Base-by-base conservation (phyloP, 2,797 vertebrate species). In the Chelon auratus region DNA sequence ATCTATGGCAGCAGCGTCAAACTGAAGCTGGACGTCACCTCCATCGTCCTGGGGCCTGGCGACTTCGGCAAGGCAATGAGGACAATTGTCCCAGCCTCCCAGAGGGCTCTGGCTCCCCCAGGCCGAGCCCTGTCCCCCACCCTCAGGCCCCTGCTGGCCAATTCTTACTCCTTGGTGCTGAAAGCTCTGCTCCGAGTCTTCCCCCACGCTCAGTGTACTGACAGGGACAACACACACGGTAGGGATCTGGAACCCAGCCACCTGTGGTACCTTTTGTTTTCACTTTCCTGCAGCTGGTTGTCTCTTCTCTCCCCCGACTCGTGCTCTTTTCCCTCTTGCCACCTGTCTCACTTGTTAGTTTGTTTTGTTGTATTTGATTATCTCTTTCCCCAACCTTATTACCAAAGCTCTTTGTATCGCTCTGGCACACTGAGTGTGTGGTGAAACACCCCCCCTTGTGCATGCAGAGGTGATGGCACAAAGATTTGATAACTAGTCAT, bases 1-100 rank as follows among this genome's bases (percentile, higher is more conserved):
- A 99, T 99, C 88, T 99, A 99, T 51, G 93, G 95, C 88, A 98
- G 97, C 94, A 98, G 97, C 56, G 95, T 97, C 85, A 98, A 98
- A 69, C 94, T 98, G 37, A 96, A 96, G 92, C 94, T 99, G 81
- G 97, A 99, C 3, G 94, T 99, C 62, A 93, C 95, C 75, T 98
- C 97, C 1, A 97, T 99, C 4, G 95, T 98, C 84, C 95, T 99
- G 82, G 96, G 95, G 1, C 95, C 97, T 0, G 93, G 95, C 50
- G 98, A 99, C 91, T 99, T 99, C 91, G 95, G 96, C 81, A 94
- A 94, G 45, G 98, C 97, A 59, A 97, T 99, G 94, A 96, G 95
- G 90, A 94, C 95, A 67, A 98, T 99, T 43, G 96, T 99, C 89
- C 98, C 98, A 66, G 97, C 98, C 71, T 98, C 97, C 63, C 98